These are phyloP conservation scores for Conomelus anceps DNA, from an alignment of 2,888 invertebrate species.

Conservation along the genomic window DNA sequence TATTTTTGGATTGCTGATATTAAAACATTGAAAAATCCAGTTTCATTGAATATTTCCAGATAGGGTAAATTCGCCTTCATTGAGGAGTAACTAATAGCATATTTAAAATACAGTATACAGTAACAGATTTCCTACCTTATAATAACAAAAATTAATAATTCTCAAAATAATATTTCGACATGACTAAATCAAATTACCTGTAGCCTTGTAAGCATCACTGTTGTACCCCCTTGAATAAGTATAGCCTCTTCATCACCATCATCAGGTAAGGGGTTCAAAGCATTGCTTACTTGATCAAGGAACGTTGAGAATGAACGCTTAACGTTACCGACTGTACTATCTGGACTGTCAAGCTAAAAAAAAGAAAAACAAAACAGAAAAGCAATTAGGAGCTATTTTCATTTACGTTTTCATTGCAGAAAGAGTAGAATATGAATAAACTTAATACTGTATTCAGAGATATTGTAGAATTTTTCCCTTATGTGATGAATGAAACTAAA, in stretches of 20 bases:
- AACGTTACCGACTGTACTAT: constrained; percentile 63
- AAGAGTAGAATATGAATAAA: too few relatives aligned
- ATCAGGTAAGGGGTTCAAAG: constrained; percentile 58
- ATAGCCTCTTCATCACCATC: constrained; percentile 66
- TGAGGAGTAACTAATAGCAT: too few relatives aligned
- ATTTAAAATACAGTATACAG: too few relatives aligned
- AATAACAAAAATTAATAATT: not conserved
- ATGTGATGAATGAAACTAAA: too few relatives aligned
- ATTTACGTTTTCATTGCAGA: not conserved
- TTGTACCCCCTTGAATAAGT: constrained; percentile 58
- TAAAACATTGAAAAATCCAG: too few relatives aligned
- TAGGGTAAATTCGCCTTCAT: too few relatives aligned
- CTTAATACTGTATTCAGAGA: too few relatives aligned
- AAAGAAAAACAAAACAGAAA: constrained; percentile 17
- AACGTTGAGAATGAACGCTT: constrained; percentile 66
- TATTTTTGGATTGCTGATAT: too few relatives aligned
- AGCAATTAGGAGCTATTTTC: not conserved
- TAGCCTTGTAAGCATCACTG: constrained; percentile 55
- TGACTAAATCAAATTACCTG: constrained; percentile 41
- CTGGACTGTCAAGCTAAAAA: constrained; percentile 60
- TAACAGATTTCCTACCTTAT: not conserved
- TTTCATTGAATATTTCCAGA: too few relatives aligned
- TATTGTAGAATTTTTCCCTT: too few relatives aligned
- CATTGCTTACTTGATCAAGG: constrained; percentile 63
- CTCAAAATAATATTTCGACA: not conserved